These are phyloP conservation scores for honey bee (Apis mellifera) DNA, from an alignment of 1,140 invertebrate species.

Conservation along the genomic window DNA sequence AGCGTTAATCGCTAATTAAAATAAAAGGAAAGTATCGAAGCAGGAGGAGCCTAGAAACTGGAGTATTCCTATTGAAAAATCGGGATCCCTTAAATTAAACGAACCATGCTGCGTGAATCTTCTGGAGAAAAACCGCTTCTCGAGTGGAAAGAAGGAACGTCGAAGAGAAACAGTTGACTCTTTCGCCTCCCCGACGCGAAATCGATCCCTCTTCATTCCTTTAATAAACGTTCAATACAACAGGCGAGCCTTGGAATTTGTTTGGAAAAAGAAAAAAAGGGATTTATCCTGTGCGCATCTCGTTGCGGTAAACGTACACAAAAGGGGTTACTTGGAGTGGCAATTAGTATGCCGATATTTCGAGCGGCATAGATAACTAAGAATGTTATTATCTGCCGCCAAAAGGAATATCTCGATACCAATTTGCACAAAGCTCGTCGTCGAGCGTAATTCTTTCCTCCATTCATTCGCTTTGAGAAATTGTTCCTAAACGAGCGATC, in stretches of 20 bases:
- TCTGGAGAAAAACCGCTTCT: background rate
- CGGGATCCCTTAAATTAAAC: background rate
- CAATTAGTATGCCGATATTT: slow-evolving; percentile 56
- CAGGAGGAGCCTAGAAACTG: background rate
- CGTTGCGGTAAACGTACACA: slow-evolving; percentile 1
- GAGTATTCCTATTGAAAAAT: background rate
- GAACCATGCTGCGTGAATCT: background rate
- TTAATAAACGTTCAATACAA: slow-evolving; percentile 26
- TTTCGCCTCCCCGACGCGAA: too few relatives aligned
- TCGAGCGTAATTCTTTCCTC: slow-evolving; percentile 28
- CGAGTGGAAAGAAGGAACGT: background rate
- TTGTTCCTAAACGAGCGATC: slow-evolving; percentile 37
- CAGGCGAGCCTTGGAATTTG: slow-evolving; percentile 8
- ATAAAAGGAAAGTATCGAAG: background rate
- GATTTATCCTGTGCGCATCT: slow-evolving; percentile 1
- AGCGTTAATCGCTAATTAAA: background rate
- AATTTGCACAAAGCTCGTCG: slow-evolving; percentile 29
- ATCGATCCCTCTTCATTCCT: slow-evolving; percentile 4
- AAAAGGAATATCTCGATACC: slow-evolving; percentile 52
- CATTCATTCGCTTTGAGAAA: slow-evolving; percentile 46
- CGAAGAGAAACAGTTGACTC: background rate
- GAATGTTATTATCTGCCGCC: slow-evolving; percentile 49
- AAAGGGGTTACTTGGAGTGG: slow-evolving; percentile 39
- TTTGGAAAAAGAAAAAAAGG: background rate
- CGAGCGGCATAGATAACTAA: slow-evolving; percentile 45